Base-by-base conservation (phyloP, 2,797 vertebrate species). In the Benthosema pterotum region DNA sequence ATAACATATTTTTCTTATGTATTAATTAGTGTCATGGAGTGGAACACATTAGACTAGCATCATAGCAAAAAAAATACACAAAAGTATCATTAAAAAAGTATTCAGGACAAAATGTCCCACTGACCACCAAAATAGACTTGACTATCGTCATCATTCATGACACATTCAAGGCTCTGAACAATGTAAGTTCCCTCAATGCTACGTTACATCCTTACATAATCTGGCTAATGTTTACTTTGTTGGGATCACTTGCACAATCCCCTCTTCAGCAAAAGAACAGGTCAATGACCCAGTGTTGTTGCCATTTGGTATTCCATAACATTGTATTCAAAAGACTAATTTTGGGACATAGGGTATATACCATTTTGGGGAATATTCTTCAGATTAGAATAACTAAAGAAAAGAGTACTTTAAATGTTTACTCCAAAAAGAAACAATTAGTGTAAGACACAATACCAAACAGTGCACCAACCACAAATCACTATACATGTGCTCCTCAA, bases 191-290 rank as follows among this genome's bases (percentile, higher is more conserved):
- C 53, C 7, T 19, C 57, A 63, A 54, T 66, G 49, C 45, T 3
- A 54, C 57, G 65, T 56, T 13, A 51, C n/a, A 42, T 16, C 57
- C 67, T 91, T 86, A 83, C 74, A 77, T 71, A 85, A 88, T 69
- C 66, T 57, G 78, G 79, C 75, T 86, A 85, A 91, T 89, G 87
- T 89, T 89, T 83, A 82, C 63, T 54, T 59, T 68, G 56, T 38
- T 63, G 47, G 45, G 54, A 63, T 59, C 42, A 32, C 63, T 86
- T 91, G 69, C 77, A 72, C 81, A 85, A 87, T 12, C 3, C 6
- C 25, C 12, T 7, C 22, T 59, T 56, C 60, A 32, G 8, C 42
- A 7, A 53, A 51, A 38, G 50, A 32, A 1, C 68, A 64, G 72
- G 78, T 83, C 79, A 80, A 22, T 28, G 54, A 73, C 77, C 66